These are phyloP conservation scores for Channa striata DNA, from an alignment of 2,797 vertebrate species.

Conservation along the genomic window DNA sequence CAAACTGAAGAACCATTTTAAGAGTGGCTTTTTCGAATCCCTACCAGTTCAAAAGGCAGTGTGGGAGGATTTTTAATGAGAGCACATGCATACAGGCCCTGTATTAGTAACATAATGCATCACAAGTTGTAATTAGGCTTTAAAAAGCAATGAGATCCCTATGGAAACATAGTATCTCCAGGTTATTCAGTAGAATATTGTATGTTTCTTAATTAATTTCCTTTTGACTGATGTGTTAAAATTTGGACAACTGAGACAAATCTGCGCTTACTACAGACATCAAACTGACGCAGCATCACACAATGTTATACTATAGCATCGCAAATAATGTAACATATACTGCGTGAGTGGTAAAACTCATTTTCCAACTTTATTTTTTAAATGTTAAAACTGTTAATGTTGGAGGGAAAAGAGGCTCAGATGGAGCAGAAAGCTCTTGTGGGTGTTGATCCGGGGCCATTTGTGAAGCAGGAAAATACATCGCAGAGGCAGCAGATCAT, in stretches of 20 bases:
- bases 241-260: constrained; percentile 33
- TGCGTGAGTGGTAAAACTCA: neutral
- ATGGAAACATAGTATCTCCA: constrained; percentile 24
- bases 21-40: constrained; percentile 59
- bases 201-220: constrained; percentile 51
- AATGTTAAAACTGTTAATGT: neutral
- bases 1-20: constrained; percentile 40
- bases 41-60: constrained; percentile 67
- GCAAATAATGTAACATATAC: too few relatives aligned
- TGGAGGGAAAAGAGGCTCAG: neutral
- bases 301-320: neutral
- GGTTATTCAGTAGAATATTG: constrained; percentile 47
- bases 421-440: neutral
- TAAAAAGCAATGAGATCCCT: constrained; percentile 44
- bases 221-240: constrained; percentile 35
- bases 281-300: constrained; percentile 1
- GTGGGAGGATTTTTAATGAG: constrained; percentile 75
- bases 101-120: constrained; percentile 69
- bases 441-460: constrained; percentile 3
- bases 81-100: constrained; percentile 56
- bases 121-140: constrained; percentile 70
- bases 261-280: constrained; percentile 6
- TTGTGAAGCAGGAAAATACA: constrained; percentile 2
- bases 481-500: neutral
- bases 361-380: constrained; percentile 15